These are phyloP conservation scores for Felis chaus DNA, from an alignment of 2,113 vertebrate genomes.

Conservation along the genomic window DNA sequence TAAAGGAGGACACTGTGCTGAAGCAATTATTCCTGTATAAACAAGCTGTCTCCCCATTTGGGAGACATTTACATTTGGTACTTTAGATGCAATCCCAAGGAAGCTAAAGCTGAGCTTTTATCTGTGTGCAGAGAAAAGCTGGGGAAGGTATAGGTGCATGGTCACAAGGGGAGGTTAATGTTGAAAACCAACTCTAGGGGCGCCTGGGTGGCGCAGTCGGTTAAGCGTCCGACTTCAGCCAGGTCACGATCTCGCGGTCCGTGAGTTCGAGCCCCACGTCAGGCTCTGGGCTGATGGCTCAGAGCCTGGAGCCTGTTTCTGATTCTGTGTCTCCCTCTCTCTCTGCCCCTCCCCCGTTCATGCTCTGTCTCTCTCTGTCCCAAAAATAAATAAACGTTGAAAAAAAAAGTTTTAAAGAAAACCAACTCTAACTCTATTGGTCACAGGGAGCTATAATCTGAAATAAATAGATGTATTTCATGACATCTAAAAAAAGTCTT, in stretches of 20 bases:
- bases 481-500: neutral
- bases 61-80: slow-evolving; percentile 55
- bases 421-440: neutral
- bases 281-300: too few relatives aligned
- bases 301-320: too few relatives aligned
- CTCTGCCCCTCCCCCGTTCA: too few relatives aligned
- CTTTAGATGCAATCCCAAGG: neutral
- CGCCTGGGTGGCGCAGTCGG: too few relatives aligned
- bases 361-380: too few relatives aligned
- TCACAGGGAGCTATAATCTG: neutral
- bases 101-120: neutral
- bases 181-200: slow-evolving; percentile 1
- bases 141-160: neutral
- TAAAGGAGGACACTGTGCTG: slow-evolving; percentile 32
- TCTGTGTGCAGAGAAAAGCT: neutral
- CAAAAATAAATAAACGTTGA: too few relatives aligned
- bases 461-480: neutral
- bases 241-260: too few relatives aligned
- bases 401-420: neutral
- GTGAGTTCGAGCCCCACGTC: too few relatives aligned
- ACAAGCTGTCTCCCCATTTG: neutral
- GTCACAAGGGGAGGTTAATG: neutral
- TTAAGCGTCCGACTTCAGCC: too few relatives aligned
- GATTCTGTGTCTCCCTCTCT: too few relatives aligned
- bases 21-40: slow-evolving; percentile 67